Base-by-base conservation (phyloP, 37 sponge, comb jelly and placozoan species). In the Lycopodina hypogea region DNA sequence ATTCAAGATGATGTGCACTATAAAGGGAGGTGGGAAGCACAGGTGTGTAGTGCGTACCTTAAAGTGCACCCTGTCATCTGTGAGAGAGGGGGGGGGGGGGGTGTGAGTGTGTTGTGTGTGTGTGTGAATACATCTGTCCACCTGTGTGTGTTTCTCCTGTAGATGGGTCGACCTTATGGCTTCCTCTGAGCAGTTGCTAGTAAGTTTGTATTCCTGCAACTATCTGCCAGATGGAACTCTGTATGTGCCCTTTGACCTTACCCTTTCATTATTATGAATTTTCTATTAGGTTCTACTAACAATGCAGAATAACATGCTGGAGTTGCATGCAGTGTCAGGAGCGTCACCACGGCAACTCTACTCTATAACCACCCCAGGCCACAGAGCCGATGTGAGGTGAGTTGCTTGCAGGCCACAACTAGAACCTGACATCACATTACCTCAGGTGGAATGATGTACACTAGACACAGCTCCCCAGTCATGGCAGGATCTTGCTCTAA, bases 361-460 rank as follows among this genome's bases (percentile, higher is more conserved):
- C 45, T 56, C 71, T n/a, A 19, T 87, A 21, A 52, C 72, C 9
- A 24, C 75, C 23, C 90, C 77, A 39, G 86, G 90, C 33, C 90
- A 89, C 63, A 60, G 86, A 61, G 55, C 76, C 23, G 90, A 84
- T 64, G 41, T 89, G 39, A 89, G 90, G 90, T 89, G 15, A 50
- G 73, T 1, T 51, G 52, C 50, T n/a, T n/a, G n/a, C n/a, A n/a
- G n/a, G n/a, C n/a, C n/a, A n/a, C n/a, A n/a, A n/a, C n/a, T n/a
- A n/a, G n/a, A n/a, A n/a, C n/a, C n/a, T n/a, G n/a, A n/a, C n/a
- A n/a, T n/a, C n/a, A n/a, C n/a, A n/a, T n/a, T n/a, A n/a, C n/a
- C n/a, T n/a, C n/a, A n/a, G n/a, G n/a, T n/a, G n/a, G n/a, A n/a
- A n/a, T n/a, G n/a, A n/a, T n/a, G n/a, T n/a, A n/a, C n/a, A n/a